Conservation (phyloP, 2,113 vertebrate species). For the Notothenia coriiceps region DNA sequence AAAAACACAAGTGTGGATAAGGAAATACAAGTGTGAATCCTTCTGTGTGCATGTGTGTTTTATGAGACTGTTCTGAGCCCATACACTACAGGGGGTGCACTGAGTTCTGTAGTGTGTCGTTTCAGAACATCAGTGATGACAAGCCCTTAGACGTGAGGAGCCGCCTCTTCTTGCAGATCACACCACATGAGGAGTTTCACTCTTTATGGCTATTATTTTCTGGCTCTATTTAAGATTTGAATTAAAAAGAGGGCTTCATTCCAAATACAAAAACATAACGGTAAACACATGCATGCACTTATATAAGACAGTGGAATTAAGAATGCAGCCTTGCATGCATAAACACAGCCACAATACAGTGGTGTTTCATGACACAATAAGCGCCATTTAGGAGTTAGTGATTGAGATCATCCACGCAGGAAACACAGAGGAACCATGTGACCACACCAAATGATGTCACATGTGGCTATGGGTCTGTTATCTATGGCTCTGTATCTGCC, state of each 20-base stretch:
- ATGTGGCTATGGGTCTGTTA: constrained; percentile 32
- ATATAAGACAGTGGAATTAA: background rate
- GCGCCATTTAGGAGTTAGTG: constrained; percentile 5
- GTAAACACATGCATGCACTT: background rate
- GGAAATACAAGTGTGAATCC: too few species aligned
- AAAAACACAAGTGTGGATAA: too few species aligned
- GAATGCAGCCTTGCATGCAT: background rate
- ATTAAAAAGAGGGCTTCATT: constrained; percentile 5
- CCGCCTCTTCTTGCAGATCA: constrained; percentile 22
- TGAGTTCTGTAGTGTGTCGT: constrained; percentile 22
- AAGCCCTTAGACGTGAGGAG: constrained; percentile 8
- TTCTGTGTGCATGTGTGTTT: too few species aligned
- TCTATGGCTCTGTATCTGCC: constrained; percentile 16
- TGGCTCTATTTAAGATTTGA: constrained; percentile 23
- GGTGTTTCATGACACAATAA: constrained; percentile 3
- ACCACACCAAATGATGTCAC: constrained; percentile 36
- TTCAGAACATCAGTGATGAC: constrained; percentile 52
- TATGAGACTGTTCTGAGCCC: too few species aligned
- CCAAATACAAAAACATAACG: background rate
- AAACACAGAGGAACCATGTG: constrained; percentile 20
- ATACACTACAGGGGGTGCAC: constrained; percentile 27
- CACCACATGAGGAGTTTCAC: constrained; percentile 12
- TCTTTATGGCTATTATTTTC: background rate
- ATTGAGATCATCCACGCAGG: background rate
- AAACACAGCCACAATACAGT: background rate